These are phyloP conservation scores for Mnemiopsis leidyi DNA, from an alignment of 37 sponge, comb jelly and placozoan genomes.

Conservation along the genomic window DNA sequence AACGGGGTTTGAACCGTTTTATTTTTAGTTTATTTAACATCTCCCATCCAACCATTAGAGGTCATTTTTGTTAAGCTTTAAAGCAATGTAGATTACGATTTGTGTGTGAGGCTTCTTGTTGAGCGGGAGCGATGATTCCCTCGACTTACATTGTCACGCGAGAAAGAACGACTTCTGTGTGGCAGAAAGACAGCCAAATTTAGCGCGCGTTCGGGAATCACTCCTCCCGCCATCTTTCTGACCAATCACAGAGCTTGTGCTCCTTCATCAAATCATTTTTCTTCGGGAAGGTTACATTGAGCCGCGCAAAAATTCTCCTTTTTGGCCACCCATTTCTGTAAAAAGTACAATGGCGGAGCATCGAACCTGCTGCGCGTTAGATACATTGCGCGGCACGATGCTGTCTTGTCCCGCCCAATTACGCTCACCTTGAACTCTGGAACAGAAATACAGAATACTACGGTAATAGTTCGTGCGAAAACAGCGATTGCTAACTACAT, in stretches of 20 bases:
- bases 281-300: background rate
- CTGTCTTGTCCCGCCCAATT: no score
- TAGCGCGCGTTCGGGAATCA: slow-evolving; percentile 14
- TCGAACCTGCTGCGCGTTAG: slow-evolving; percentile 6
- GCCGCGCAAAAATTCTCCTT: background rate
- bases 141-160: background rate
- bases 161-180: background rate
- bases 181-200: background rate
- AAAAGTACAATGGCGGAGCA: slow-evolving; percentile 47
- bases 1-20: no score
- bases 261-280: slow-evolving; percentile 55
- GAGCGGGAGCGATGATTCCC: background rate
- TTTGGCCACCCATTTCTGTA: background rate
- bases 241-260: slow-evolving; percentile 19
- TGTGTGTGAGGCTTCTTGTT: no score
- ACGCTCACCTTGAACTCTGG: no score
- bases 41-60: no score
- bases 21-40: no score
- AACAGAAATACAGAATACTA: no score
- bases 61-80: slow-evolving; percentile 21
- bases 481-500: no score
- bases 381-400: slow-evolving; percentile 17
- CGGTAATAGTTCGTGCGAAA: no score
- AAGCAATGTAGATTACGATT: no score
- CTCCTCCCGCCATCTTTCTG: slow-evolving; percentile 10